Conservation (phyloP, 1,140 invertebrate species). For the Sipha flava region DNA sequence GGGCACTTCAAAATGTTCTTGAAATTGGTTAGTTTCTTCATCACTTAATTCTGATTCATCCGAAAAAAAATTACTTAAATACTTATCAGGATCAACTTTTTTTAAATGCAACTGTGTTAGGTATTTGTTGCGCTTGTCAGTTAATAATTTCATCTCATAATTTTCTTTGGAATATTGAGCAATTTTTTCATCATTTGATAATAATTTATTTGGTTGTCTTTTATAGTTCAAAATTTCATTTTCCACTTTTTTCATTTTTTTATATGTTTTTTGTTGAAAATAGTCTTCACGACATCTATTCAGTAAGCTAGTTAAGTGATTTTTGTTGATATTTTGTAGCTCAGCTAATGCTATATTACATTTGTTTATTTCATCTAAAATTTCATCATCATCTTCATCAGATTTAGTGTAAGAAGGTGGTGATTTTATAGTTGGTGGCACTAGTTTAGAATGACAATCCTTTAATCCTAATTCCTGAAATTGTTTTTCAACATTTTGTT, state of each 20-base stretch:
- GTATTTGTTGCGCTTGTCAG: background rate
- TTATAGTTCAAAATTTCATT: slow-evolving; percentile 39
- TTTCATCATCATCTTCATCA: slow-evolving; percentile 64
- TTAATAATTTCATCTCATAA: background rate
- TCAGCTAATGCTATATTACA: slow-evolving; percentile 70
- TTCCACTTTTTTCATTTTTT: slow-evolving; percentile 58
- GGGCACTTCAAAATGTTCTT: no score
- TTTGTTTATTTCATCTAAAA: slow-evolving; percentile 71
- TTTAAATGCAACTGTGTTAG: background rate
- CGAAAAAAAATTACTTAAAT: background rate
- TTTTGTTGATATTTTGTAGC: slow-evolving; percentile 59
- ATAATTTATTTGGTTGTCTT: background rate
- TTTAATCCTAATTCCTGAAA: slow-evolving; percentile 41
- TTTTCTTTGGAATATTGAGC: background rate
- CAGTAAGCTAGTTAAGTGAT: slow-evolving; percentile 54
- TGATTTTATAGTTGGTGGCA: slow-evolving; percentile 1
- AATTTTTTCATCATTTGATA: background rate
- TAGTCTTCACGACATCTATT: slow-evolving; percentile 55
- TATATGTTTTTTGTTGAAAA: slow-evolving; percentile 57
- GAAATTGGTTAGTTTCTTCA: background rate
- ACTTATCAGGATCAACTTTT: background rate
- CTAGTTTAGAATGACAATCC: slow-evolving; percentile 43
- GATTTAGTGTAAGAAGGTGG: background rate
- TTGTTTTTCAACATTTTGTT: slow-evolving; percentile 25
- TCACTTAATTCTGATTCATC: background rate